phyloP scores from a whole-genome alignment of 2,113 vertebrate genomes.

The Sialia sialis region DNA sequence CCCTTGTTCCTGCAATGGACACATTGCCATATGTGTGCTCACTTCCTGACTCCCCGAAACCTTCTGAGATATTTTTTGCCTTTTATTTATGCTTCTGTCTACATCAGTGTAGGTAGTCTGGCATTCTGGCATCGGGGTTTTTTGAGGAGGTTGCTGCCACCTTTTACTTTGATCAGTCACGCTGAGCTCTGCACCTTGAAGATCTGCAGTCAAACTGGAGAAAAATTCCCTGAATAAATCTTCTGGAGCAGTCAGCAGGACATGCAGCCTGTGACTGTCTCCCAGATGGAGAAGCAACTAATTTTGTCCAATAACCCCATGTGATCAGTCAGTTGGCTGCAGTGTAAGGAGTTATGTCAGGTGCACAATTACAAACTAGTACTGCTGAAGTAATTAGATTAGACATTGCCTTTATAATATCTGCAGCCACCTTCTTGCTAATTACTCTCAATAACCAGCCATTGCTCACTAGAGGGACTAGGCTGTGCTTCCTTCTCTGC shows the following conservation, averaged over 20 bases:
- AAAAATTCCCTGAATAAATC: not conserved
- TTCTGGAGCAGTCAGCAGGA: not conserved
- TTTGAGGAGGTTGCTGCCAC: not conserved
- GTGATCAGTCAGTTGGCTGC: conserved; percentile 23
- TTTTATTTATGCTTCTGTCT: not conserved
- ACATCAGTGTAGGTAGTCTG: not conserved
- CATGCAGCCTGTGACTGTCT: not conserved
- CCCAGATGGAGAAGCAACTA: conserved; percentile 29
- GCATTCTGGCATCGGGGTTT: not conserved
- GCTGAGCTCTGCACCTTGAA: not conserved
- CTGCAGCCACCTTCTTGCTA: not conserved
- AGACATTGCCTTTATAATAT: conserved; percentile 6
- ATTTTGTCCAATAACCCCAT: conserved; percentile 24
- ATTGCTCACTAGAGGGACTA: not conserved
- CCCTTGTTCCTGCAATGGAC: not conserved
- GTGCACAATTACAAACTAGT: not conserved
- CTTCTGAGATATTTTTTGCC: not conserved
- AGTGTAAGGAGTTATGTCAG: conserved; percentile 8
- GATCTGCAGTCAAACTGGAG: not conserved
- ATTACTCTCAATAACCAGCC: not conserved
- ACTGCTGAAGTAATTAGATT: conserved; percentile 37
- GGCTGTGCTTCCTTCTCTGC: not conserved
- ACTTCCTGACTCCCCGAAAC: not conserved
- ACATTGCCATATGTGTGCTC: not conserved
- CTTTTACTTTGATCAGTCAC: not conserved